A percentile compares a stretch with the other conserved stretches of the same genome.
phyloP scores from a whole-genome alignment of 2,888 invertebrate species.

The Drosophila falleni region DNA sequence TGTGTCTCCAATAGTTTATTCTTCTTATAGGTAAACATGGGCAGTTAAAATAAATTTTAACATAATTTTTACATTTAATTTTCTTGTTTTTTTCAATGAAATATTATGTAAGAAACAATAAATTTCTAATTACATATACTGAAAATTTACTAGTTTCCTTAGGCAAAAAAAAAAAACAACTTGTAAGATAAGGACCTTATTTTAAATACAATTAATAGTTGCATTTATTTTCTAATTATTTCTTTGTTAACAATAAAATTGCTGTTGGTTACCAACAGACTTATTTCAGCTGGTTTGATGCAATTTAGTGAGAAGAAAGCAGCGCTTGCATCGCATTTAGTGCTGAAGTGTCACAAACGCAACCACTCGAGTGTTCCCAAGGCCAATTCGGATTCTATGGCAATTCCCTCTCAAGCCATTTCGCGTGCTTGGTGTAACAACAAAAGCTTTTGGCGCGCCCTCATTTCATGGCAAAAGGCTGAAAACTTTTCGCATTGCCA shows the following conservation, averaged over 20 bases:
- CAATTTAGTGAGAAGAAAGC: slow-evolving; percentile 9
- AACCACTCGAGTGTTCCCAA: slow-evolving; percentile 61
- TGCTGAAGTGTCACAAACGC: slow-evolving; percentile 48
- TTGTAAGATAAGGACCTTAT: no score
- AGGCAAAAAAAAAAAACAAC: no score
- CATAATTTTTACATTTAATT: no score
- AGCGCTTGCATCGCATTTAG: slow-evolving; percentile 12
- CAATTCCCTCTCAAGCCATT: slow-evolving; percentile 33
- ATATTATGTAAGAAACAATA: no score
- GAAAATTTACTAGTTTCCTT: no score
- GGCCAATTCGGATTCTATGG: slow-evolving; percentile 52
- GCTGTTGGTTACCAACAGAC: neutral
- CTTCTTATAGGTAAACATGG: no score
- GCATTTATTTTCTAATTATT: neutral
- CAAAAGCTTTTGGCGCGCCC: slow-evolving; percentile 64
- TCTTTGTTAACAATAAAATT: slow-evolving; percentile 3
- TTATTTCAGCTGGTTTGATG: neutral
- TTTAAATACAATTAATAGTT: no score
- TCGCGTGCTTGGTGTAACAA: slow-evolving; percentile 39
- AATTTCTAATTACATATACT: no score
- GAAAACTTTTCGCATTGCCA: slow-evolving; percentile 70
- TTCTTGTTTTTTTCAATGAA: no score
- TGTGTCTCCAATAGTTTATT: no score
- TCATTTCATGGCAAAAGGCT: slow-evolving; percentile 69
- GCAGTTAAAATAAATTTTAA: no score